Conservation (phyloP, 2,888 invertebrate genomes). For the Petrolisthes cinctipes region DNA sequence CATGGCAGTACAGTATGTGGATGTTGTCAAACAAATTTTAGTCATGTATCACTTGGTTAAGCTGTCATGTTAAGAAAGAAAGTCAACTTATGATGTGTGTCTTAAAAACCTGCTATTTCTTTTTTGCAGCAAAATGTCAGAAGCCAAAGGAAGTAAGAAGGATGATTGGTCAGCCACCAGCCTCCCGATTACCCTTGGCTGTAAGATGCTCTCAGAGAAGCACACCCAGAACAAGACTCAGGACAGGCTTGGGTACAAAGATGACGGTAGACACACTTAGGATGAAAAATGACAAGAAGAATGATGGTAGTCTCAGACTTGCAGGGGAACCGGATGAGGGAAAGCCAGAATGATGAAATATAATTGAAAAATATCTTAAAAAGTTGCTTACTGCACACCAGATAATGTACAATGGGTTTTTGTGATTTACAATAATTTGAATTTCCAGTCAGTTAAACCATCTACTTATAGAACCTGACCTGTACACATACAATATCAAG, state of each 20-base stretch:
- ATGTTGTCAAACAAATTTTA: too few species aligned
- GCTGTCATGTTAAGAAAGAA: too few species aligned
- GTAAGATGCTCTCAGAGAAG: conserved; percentile 50
- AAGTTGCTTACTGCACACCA: too few species aligned
- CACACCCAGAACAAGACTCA: conserved; percentile 48
- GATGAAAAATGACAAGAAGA: conserved; percentile 41
- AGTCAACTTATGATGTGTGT: not conserved
- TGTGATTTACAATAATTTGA: too few species aligned
- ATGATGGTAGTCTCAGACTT: not conserved
- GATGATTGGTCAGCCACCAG: conserved; percentile 41
- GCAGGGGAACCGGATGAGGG: conserved; percentile 9
- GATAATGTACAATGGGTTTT: too few species aligned
- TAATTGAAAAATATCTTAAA: conserved; percentile 1
- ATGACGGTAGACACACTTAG: conserved; percentile 45
- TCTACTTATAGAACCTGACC: too few species aligned
- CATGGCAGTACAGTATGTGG: too few species aligned
- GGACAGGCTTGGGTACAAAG: conserved; percentile 46
- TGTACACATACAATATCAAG: too few species aligned
- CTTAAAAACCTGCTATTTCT: not conserved
- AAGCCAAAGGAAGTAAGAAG: conserved; percentile 59
- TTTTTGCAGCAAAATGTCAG: conserved; percentile 54
- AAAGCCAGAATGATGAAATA: conserved; percentile 16
- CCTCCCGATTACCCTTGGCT: conserved; percentile 59
- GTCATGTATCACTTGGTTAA: too few species aligned
- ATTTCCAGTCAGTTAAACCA: too few species aligned